Base-by-base conservation (phyloP, 2,888 invertebrate species). In the Chrysotoxum bicinctum region DNA sequence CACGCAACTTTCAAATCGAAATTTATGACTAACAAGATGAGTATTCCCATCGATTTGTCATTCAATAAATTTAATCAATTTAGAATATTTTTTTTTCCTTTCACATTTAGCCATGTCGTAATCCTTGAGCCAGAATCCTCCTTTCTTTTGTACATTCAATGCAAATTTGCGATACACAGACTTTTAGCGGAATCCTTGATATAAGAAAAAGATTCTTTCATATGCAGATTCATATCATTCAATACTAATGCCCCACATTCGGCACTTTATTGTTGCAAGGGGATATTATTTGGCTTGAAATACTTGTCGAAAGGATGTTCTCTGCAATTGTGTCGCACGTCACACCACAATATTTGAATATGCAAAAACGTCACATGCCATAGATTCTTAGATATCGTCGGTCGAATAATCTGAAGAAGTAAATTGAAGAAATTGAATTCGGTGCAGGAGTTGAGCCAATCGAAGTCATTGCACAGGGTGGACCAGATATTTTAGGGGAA, bases 1-100 rank as follows among this genome's bases (percentile, higher is more conserved):
- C 82, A 73, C 78, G 78, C 81, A 62, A 75, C 72, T 58, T 64
- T 35, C 19, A 54, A 40, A 23, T 69, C 54, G 64, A 73, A 54
- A 66, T 32, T 21, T 68, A 52, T 52, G 35, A 64, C 64, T 58
- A 19, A 64, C 37, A 60, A 73, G 52, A 43, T 56, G 19, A 64
- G 16, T 64, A 54, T 52, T 16, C 43, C 16, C 60, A 62, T 73
- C 76, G 76, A 81, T 77, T 66, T 76, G 64, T 72, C 76, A 76
- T 81, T 77, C 60, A 68, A 62, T 73, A 68, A 50, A 48, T 66
- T 78, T 78, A 78, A 78, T 83, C 82, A 83, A 78, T 68, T 78
- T 64, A 23, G 35, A 68, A 43, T 60, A 43, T 64, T 30, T 50
- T 72, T n/a, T 16, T 2, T 30, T 50, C 2, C n/a, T 16, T 10